Evolutionary conservation across 2,888 invertebrate genomes (phyloP).

Genomic region (Diplolepis rosae): DNA sequence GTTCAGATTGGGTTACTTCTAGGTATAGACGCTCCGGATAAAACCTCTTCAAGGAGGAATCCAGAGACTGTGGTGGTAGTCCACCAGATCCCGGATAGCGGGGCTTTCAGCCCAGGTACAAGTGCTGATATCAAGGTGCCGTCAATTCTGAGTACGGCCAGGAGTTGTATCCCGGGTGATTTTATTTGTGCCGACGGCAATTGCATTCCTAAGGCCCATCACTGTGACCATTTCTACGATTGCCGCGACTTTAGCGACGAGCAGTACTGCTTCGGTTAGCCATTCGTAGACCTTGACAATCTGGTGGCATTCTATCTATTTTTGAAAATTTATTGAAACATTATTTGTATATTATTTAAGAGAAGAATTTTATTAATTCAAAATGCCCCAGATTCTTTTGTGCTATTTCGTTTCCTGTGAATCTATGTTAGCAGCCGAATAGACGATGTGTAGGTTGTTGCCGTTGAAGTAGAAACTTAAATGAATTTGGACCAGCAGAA

Average conservation of each 20-base stretch:
- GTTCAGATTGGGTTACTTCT: constrained; percentile 71
- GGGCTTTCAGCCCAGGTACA: constrained; percentile 71
- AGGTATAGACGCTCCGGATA: constrained; percentile 69
- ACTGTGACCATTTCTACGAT: constrained; percentile 93
- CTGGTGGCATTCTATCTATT: constrained; percentile 50
- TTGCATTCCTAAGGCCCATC: constrained; percentile 85
- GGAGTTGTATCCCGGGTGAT: constrained; percentile 73
- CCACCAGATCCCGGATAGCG: constrained; percentile 55
- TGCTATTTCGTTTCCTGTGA: constrained; percentile 64
- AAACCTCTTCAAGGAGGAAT: constrained; percentile 63
- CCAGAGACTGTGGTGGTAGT: constrained; percentile 58
- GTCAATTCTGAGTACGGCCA: constrained; percentile 64
- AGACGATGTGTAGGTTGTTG: constrained; percentile 68
- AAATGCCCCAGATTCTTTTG: constrained; percentile 63
- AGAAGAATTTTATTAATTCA: neutral
- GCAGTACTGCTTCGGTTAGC: constrained; percentile 86
- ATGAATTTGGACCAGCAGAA: constrained; percentile 50
- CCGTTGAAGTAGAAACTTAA: constrained; percentile 55
- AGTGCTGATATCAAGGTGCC: constrained; percentile 65
- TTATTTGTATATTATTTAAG: too few species aligned
- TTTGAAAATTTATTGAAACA: neutral
- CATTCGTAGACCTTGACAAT: constrained; percentile 64
- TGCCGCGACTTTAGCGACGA: constrained; percentile 93
- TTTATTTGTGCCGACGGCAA: constrained; percentile 79
- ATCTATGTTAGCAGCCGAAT: constrained; percentile 68